These are phyloP conservation scores for Drosophila pseudoobscura DNA, from an alignment of 1,140 invertebrate genomes.

Conservation along the genomic window DNA sequence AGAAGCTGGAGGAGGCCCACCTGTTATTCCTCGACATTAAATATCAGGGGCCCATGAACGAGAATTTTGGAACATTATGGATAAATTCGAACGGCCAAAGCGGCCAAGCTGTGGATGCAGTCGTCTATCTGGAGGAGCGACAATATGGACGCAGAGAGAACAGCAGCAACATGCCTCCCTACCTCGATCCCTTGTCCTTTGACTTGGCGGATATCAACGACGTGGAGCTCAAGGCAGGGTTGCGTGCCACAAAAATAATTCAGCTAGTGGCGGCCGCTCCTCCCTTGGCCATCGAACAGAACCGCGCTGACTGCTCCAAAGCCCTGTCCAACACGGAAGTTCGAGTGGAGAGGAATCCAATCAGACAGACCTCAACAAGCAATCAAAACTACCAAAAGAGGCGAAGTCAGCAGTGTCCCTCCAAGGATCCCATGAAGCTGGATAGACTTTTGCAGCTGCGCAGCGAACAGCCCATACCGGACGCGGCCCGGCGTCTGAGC, in stretches of 20 bases:
- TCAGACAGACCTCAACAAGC: too few species aligned
- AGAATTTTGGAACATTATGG: conserved; percentile 33
- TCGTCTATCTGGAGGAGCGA: conserved; percentile 5
- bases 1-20: conserved; percentile 10
- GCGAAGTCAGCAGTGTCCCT: not conserved
- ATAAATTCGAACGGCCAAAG: not conserved
- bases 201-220: conserved; percentile 35
- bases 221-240: not conserved
- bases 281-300: not conserved
- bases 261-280: conserved; percentile 3
- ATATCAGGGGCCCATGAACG: not conserved
- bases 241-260: conserved; percentile 1
- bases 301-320: not conserved
- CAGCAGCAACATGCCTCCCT: not conserved
- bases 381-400: too few species aligned
- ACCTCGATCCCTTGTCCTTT: not conserved
- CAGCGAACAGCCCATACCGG: conserved; percentile 1
- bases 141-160: not conserved
- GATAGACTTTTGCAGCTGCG: not conserved
- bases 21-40: not conserved
- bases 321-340: too few species aligned
- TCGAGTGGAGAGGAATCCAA: too few species aligned
- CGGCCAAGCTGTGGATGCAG: conserved; percentile 6
- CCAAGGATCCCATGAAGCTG: not conserved
- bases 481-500: conserved; percentile 13